Evolutionary conservation across 2,113 vertebrate genomes (phyloP).

Genomic region (Monopterus albus): DNA sequence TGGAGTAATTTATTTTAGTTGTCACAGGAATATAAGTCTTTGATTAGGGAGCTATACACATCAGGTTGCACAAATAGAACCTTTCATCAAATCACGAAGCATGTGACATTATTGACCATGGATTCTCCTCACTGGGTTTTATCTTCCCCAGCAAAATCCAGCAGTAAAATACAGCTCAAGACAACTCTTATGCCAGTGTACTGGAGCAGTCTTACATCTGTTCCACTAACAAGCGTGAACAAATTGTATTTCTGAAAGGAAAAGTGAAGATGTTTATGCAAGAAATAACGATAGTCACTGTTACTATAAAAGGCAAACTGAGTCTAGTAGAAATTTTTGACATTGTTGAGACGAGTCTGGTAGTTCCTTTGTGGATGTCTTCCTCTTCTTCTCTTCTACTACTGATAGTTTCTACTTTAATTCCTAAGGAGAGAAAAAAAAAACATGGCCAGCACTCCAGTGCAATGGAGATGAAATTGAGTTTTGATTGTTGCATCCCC

Average conservation of each 20-base stretch:
- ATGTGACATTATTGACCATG: constrained; percentile 77
- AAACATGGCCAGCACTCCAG: too few relatives aligned
- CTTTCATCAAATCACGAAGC: constrained; percentile 82
- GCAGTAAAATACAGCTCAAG: constrained; percentile 14
- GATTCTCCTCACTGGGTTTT: constrained; percentile 42
- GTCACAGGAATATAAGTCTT: constrained; percentile 81
- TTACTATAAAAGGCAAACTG: not conserved
- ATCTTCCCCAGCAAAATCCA: constrained; percentile 56
- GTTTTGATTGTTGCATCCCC: not conserved
- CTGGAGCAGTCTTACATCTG: not conserved
- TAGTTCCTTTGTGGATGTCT: too few relatives aligned
- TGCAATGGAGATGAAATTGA: not conserved
- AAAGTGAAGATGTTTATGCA: not conserved
- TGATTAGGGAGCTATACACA: constrained; percentile 76
- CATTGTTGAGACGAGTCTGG: not conserved
- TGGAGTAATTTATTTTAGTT: constrained; percentile 82
- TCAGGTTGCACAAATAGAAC: constrained; percentile 75
- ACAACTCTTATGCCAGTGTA: constrained; percentile 2
- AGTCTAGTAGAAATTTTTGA: not conserved
- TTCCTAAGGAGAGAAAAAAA: not conserved
- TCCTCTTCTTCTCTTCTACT: too few relatives aligned
- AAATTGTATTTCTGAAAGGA: not conserved
- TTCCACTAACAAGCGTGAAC: not conserved
- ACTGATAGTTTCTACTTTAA: not conserved
- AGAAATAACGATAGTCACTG: not conserved